These are phyloP conservation scores for Pseudochromis fuscus DNA, from an alignment of 2,797 vertebrate genomes.

Conservation along the genomic window DNA sequence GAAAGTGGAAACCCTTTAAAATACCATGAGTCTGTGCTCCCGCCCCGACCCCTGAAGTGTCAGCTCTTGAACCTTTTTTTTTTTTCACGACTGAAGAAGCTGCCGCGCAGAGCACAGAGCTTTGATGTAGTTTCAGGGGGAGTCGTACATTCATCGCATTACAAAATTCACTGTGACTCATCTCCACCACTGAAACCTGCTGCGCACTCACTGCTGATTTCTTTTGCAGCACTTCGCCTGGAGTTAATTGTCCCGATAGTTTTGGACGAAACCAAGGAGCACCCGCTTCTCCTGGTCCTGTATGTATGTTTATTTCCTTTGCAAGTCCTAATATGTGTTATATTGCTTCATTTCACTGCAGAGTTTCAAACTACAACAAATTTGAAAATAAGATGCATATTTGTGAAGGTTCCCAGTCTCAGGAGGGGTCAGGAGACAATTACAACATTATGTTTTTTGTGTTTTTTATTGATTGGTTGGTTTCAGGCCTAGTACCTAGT, in stretches of 20 bases:
- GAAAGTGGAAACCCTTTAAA: not conserved
- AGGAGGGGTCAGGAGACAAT: no score
- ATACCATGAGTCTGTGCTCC: not conserved
- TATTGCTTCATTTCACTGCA: not conserved
- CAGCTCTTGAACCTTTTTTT: no score
- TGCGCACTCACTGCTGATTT: not conserved
- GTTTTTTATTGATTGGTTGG: no score
- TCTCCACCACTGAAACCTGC: not conserved
- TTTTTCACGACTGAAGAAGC: not conserved
- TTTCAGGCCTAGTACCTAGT: no score
- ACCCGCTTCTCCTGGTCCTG: constrained; percentile 82
- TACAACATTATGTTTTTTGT: no score
- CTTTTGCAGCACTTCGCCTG: constrained; percentile 76
- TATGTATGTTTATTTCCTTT: constrained; percentile 56
- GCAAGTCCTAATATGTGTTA: not conserved
- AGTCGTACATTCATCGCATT: not conserved
- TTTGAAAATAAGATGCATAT: no score
- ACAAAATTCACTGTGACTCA: not conserved
- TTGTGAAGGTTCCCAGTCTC: no score
- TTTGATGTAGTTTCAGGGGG: constrained; percentile 3
- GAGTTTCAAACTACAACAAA: not conserved
- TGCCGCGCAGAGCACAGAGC: not conserved
- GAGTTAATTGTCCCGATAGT: constrained; percentile 77
- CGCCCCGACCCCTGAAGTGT: not conserved
- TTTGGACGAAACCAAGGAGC: constrained; percentile 75